A percentile compares a stretch with the other conserved stretches of the same genome.
Conservation (phyloP, 2,888 invertebrate genomes). For the Tetragnatha montana region DNA sequence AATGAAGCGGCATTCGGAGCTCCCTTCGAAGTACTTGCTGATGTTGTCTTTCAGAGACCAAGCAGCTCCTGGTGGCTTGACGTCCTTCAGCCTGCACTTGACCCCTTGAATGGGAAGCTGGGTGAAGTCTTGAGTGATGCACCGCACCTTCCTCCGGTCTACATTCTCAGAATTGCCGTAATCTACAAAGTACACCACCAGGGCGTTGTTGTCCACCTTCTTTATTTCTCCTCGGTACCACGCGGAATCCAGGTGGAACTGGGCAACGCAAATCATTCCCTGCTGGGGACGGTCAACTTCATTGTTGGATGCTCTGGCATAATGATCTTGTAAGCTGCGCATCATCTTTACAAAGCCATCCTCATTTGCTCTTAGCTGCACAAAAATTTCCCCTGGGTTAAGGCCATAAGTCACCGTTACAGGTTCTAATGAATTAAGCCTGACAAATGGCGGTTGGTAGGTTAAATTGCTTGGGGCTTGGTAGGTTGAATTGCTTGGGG, state of each 20-base stretch:
- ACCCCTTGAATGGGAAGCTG: slow-evolving; percentile 67
- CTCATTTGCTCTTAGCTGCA: slow-evolving; percentile 72
- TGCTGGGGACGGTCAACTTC: slow-evolving; percentile 52
- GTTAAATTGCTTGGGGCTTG: slow-evolving; percentile 45
- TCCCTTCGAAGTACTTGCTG: slow-evolving; percentile 62
- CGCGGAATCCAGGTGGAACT: slow-evolving; percentile 74
- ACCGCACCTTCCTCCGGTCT: slow-evolving; percentile 42
- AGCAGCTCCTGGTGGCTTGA: slow-evolving; percentile 45
- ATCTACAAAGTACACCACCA: slow-evolving; percentile 62
- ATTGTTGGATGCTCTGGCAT: slow-evolving; percentile 33
- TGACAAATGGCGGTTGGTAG: slow-evolving; percentile 12
- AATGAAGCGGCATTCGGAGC: slow-evolving; percentile 55
- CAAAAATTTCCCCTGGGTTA: slow-evolving; percentile 72
- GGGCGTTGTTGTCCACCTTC: slow-evolving; percentile 29
- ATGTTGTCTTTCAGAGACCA: slow-evolving; percentile 38
- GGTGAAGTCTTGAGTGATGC: slow-evolving; percentile 65
- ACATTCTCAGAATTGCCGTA: slow-evolving; percentile 68
- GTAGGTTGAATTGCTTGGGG: slow-evolving; percentile 27
- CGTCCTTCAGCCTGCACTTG: slow-evolving; percentile 65
- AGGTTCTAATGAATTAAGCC: slow-evolving; percentile 30
- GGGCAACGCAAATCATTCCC: slow-evolving; percentile 67
- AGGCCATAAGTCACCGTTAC: slow-evolving; percentile 71
- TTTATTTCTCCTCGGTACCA: slow-evolving; percentile 75
- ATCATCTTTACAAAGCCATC: slow-evolving; percentile 72
- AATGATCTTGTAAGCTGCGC: slow-evolving; percentile 65